Base-by-base conservation (phyloP, 2,113 vertebrate genomes). In the Marmota monax region DNA sequence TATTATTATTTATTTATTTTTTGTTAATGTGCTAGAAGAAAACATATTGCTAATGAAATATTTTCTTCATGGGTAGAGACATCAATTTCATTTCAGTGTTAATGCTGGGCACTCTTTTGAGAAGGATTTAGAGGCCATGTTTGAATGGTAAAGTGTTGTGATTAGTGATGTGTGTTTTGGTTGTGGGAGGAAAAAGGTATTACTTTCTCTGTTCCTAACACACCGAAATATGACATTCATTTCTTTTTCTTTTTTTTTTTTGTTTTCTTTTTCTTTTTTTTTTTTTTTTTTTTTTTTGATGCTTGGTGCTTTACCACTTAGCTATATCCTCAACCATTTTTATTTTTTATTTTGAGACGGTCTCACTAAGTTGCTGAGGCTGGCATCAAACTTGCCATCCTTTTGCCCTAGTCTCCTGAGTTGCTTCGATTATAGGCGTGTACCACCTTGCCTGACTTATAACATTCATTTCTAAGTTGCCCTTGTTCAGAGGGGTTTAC, bases 21-120 rank as follows among this genome's bases (percentile, higher is more conserved):
- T 96, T 92, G 32, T 88, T 83, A 12, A 85, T 88, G 65, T 3
- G 2, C 37, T 61, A 45, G 69, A 73, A 95, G 72, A 85, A 84
- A 90, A 48, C 72, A 84, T 90, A 25, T 61, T 45, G 85, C 84
- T 32, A 22, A 65, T 39, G 29, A 61, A 84, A 3, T 45, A 4
- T 37, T 92, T 92, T 94, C 72, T 87, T 94, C 48, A 79, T 1
- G 67, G 86, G 25, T 27, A 53, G 37, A n/a, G 3, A 9, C 89
- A 58, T 53, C 14, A n/a, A 10, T 87, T 93, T 96, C 61, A 86
- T 92, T 48, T 73, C 42, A 74, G 5, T 42, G 18, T 73, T n/a
- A 72, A 61, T 37, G 72, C 61, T 12, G 2, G 27, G 32, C 83
- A 51, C 16, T 32, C 4, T 20, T 0, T 34, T 85, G 34, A 92